These are phyloP conservation scores for cattle (Bos taurus) DNA, from an alignment of 2,113 vertebrate species.

Conservation along the genomic window DNA sequence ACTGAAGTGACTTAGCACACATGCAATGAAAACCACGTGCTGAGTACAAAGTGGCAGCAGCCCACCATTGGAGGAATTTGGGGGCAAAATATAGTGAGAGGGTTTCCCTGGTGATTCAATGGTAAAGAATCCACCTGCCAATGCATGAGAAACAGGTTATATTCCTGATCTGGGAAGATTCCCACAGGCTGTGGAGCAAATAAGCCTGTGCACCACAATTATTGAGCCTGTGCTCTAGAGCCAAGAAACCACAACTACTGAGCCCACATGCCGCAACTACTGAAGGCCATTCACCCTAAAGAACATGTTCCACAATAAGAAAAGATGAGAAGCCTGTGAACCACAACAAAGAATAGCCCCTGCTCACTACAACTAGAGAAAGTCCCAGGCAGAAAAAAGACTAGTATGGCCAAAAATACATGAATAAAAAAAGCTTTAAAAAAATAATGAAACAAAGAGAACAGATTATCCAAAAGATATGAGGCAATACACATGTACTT, in stretches of 20 bases:
- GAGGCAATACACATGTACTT: neutral
- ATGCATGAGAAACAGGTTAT: neutral
- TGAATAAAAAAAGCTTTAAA: neutral
- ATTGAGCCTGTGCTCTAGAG: neutral
- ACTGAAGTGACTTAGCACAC: neutral
- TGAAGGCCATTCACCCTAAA: neutral
- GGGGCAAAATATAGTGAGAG: accelerated
- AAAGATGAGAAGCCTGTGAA: neutral
- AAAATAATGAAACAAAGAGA: neutral
- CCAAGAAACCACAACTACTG: neutral
- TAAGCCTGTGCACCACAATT: neutral
- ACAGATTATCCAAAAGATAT: neutral
- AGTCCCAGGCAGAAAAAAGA: neutral
- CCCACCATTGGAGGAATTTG: neutral
- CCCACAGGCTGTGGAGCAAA: neutral
- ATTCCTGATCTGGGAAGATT: neutral
- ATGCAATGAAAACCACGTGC: neutral
- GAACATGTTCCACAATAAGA: neutral
- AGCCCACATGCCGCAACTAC: neutral
- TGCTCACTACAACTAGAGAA: neutral
- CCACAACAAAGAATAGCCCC: neutral
- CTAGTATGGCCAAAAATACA: neutral
- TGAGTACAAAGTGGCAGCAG: neutral
- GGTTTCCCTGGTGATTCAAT: neutral
- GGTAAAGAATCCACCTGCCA: neutral